These are phyloP conservation scores for Drusus annulatus DNA, from an alignment of 1,140 invertebrate genomes.

Conservation along the genomic window DNA sequence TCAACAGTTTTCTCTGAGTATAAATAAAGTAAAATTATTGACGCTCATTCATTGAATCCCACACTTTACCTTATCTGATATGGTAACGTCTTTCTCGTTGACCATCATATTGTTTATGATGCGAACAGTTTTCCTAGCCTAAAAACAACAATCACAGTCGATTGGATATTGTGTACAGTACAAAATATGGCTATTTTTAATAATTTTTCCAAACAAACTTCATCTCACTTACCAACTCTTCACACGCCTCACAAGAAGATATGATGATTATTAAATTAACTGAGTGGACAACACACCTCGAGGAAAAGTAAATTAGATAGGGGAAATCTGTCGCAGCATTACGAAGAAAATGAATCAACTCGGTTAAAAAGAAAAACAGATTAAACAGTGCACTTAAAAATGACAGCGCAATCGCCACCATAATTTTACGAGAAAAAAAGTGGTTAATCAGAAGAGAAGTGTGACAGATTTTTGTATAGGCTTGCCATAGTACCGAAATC, in stretches of 20 bases:
- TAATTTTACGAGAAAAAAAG: conserved; percentile 2
- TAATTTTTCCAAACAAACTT: not conserved
- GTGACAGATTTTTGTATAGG: conserved; percentile 9
- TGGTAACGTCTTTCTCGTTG: not conserved
- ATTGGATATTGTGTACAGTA: not conserved
- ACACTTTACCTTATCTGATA: conserved; percentile 2
- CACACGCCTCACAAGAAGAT: conserved; percentile 12
- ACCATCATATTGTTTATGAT: conserved; percentile 29
- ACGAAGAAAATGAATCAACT: not conserved
- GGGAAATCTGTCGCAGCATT: not conserved
- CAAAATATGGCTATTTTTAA: not conserved
- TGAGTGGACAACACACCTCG: not conserved
- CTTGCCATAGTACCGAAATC: not conserved
- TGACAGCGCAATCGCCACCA: not conserved
- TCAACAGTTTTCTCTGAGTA: too few species aligned
- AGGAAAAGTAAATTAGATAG: not conserved
- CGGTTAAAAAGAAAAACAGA: not conserved
- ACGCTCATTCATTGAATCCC: too few species aligned
- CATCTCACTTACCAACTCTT: not conserved
- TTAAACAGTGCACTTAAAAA: conserved; percentile 13
- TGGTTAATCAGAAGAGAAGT: not conserved
- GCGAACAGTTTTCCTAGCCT: not conserved
- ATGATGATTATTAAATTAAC: not conserved
- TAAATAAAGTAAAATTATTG: too few species aligned
- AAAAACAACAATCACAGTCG: not conserved